Percentiles rank a stretch among this genome's conserved stretches.
These are phyloP conservation scores for Hylyphantes graminicola DNA, from an alignment of 1,140 invertebrate species.

Conservation along the genomic window DNA sequence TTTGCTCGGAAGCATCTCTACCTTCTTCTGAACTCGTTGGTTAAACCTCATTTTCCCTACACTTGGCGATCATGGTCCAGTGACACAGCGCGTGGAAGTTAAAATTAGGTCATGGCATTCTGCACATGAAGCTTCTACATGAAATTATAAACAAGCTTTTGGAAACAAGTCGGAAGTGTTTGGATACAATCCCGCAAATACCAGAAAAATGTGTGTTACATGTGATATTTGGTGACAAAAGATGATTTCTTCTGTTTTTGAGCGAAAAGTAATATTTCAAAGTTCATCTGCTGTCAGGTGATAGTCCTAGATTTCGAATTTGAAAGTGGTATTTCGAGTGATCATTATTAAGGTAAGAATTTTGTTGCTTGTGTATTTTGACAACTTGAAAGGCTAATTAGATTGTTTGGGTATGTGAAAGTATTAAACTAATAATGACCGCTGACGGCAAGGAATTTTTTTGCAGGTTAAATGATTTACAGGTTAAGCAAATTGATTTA, in stretches of 20 bases:
- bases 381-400: too few species aligned
- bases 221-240: background rate
- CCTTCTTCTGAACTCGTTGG: too few species aligned
- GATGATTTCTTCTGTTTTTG: background rate
- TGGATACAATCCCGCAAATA: background rate
- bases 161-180: background rate
- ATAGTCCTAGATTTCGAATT: background rate
- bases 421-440: too few species aligned
- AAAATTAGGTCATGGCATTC: conserved; percentile 32
- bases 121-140: conserved; percentile 7
- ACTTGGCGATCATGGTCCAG: conserved; percentile 15
- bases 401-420: too few species aligned
- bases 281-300: conserved; percentile 8
- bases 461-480: too few species aligned
- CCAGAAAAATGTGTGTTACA: background rate
- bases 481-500: too few species aligned
- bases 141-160: conserved; percentile 3
- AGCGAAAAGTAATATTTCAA: background rate
- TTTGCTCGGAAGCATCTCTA: too few species aligned
- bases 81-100: conserved; percentile 19
- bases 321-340: too few species aligned
- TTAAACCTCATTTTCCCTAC: background rate
- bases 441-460: too few species aligned
- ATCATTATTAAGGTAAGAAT: too few species aligned
- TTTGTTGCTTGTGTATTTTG: too few species aligned